Evolutionary conservation across 2,888 invertebrate genomes (phyloP).

Genomic region (Drosophila aldrichi): DNA sequence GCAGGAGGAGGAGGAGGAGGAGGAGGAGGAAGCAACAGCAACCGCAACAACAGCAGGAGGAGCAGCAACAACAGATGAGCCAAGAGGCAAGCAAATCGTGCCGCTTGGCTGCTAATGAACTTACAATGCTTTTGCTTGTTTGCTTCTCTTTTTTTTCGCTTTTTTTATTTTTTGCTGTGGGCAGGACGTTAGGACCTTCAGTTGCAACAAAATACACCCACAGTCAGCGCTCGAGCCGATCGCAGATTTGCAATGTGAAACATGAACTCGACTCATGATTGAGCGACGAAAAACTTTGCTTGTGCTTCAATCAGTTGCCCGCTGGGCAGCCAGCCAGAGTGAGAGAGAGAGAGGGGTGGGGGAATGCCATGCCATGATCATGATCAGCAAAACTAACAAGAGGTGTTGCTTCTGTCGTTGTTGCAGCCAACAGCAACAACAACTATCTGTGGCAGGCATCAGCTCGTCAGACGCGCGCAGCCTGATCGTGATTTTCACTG

Average conservation of each 20-base stretch:
- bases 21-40: no score
- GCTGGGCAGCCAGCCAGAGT: slow-evolving; percentile 9
- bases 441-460: slow-evolving; percentile 55
- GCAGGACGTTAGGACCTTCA: slow-evolving; percentile 7
- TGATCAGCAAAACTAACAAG: slow-evolving; percentile 83
- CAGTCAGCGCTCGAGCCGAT: slow-evolving; percentile 24
- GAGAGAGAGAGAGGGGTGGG: not conserved
- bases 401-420: slow-evolving; percentile 80
- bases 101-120: slow-evolving; percentile 82
- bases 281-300: slow-evolving; percentile 62
- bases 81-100: slow-evolving; percentile 71
- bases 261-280: slow-evolving; percentile 72
- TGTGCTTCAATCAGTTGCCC: slow-evolving; percentile 60
- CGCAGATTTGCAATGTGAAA: slow-evolving; percentile 63
- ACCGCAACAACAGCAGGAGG: not conserved
- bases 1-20: slow-evolving; percentile 2
- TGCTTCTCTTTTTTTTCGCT: slow-evolving; percentile 9
- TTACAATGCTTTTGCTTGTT: slow-evolving; percentile 75
- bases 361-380: slow-evolving; percentile 54
- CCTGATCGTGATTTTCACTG: slow-evolving; percentile 71
- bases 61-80: slow-evolving; percentile 8
- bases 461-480: slow-evolving; percentile 48
- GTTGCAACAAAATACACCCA: slow-evolving; percentile 9
- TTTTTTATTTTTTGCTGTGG: slow-evolving; percentile 3
- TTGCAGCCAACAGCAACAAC: slow-evolving; percentile 24